Conservation (phyloP, 2,113 vertebrate species). For the Eclectus roratus region DNA sequence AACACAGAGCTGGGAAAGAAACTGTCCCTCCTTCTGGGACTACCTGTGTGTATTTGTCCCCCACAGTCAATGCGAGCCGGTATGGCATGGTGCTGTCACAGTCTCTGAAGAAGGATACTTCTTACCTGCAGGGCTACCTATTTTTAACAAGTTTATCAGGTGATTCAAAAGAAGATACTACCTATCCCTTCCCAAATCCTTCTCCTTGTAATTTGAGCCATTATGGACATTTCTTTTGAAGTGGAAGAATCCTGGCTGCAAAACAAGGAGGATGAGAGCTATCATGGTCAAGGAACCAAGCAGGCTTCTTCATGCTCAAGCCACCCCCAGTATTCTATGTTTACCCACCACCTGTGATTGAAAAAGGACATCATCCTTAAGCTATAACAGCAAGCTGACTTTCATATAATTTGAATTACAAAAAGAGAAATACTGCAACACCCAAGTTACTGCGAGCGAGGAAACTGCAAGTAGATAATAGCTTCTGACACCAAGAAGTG, state of each 20-base stretch:
- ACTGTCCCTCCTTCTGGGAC: background rate
- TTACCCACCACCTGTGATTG: background rate
- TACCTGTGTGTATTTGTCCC: background rate
- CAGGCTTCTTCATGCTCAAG: background rate
- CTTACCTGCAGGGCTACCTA: background rate
- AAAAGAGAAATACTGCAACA: background rate
- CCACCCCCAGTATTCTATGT: background rate
- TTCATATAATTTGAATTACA: background rate
- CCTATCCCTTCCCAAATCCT: background rate
- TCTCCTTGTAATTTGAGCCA: background rate
- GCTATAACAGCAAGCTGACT: background rate
- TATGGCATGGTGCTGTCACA: background rate
- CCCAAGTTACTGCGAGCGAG: background rate
- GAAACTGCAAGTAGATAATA: background rate
- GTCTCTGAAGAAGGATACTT: background rate
- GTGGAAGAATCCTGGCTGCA: background rate
- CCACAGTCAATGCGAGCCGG: accelerated
- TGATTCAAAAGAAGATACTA: background rate
- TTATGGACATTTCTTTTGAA: background rate
- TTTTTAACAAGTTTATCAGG: background rate
- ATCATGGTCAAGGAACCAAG: background rate
- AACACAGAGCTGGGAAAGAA: background rate
- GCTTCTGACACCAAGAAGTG: background rate
- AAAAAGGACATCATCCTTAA: background rate
- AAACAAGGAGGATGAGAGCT: background rate